Evolutionary conservation across 2,888 invertebrate genomes (phyloP).

Genomic region (Tetramorium bicarinatum): DNA sequence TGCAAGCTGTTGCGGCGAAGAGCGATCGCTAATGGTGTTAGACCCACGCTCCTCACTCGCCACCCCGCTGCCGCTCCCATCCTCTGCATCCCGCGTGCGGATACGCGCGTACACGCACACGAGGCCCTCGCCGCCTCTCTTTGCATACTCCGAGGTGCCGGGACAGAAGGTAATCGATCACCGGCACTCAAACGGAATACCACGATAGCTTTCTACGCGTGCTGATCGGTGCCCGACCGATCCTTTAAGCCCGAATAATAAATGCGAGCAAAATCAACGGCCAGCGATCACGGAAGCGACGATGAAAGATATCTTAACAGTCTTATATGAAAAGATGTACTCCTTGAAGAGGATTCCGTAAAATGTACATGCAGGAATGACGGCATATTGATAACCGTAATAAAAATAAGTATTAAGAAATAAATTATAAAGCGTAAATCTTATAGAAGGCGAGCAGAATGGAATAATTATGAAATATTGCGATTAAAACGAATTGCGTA

Average conservation of each 20-base stretch:
- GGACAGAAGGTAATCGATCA: slow-evolving; percentile 80
- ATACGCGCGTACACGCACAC: slow-evolving; percentile 43
- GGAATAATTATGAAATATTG: not conserved
- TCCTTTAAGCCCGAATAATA: slow-evolving; percentile 78
- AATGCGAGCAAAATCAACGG: slow-evolving; percentile 75
- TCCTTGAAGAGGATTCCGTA: not conserved
- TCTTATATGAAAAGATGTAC: not conserved
- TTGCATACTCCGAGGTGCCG: slow-evolving; percentile 58
- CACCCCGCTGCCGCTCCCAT: too few relatives aligned
- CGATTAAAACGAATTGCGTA: not conserved
- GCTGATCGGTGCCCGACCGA: slow-evolving; percentile 59
- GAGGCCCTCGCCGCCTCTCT: slow-evolving; percentile 29
- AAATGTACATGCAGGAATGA: not conserved
- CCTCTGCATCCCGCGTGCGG: slow-evolving; percentile 26
- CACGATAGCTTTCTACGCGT: slow-evolving; percentile 53
- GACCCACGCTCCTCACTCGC: slow-evolving; percentile 62
- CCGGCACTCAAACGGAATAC: slow-evolving; percentile 73
- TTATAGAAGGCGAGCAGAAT: slow-evolving; percentile 1
- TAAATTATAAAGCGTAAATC: not conserved
- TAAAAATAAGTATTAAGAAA: not conserved
- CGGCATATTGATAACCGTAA: not conserved
- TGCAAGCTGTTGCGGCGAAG: slow-evolving; percentile 80
- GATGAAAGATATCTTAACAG: slow-evolving; percentile 25
- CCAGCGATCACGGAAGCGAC: slow-evolving; percentile 13
- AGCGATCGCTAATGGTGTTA: slow-evolving; percentile 83